phyloP scores from a whole-genome alignment of 2,797 vertebrate species.

The Hydrolagus colliei region DNA sequence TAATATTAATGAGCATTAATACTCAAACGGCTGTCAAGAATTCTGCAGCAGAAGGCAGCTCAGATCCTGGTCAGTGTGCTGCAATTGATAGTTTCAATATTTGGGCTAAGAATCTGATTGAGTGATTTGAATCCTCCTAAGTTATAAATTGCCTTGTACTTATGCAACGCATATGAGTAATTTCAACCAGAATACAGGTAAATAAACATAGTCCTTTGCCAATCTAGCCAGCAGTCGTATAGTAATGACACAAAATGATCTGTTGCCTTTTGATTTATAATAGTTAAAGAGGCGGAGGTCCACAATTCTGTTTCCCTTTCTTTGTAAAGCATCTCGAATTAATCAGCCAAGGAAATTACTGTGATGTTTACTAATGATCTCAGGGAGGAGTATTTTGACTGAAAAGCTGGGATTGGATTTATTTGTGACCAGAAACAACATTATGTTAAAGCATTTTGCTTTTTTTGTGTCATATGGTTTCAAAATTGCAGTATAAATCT shows the following conservation, averaged over 20 bases:
- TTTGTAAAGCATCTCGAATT: background rate
- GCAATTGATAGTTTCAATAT: background rate
- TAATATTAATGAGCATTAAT: background rate
- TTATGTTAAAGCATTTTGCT: background rate
- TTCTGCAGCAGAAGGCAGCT: background rate
- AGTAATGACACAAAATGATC: no score
- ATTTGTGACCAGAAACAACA: background rate
- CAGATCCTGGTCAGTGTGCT: background rate
- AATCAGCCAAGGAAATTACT: background rate
- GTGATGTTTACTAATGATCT: background rate
- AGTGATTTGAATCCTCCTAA: background rate
- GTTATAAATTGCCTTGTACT: no score
- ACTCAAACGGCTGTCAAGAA: background rate
- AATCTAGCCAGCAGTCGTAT: no score
- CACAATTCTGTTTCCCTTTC: no score
- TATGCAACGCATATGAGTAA: no score
- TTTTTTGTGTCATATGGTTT: background rate
- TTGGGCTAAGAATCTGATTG: background rate
- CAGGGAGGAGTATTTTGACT: background rate
- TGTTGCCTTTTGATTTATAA: no score
- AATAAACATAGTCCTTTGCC: no score
- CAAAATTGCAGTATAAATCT: background rate
- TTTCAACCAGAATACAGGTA: no score
- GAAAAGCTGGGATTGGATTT: background rate
- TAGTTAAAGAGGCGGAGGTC: no score